Conservation (phyloP, 2,888 invertebrate genomes). For the Melitaea athalia region DNA sequence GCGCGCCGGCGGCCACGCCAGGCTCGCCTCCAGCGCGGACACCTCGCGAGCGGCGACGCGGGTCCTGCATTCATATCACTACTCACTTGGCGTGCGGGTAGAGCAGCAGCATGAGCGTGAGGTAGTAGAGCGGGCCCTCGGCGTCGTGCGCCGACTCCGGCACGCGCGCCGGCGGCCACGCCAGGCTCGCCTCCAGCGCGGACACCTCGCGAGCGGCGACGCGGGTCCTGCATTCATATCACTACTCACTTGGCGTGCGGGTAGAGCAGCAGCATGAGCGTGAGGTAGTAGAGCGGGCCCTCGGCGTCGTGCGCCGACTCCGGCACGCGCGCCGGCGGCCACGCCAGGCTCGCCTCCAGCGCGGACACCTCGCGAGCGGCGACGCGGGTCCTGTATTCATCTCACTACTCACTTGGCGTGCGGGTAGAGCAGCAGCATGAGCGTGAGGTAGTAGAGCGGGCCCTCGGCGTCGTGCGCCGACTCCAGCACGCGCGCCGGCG, state of each 20-base stretch:
- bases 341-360: conserved; percentile 87
- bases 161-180: conserved; percentile 84
- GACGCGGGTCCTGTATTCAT: conserved; percentile 84
- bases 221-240: conserved; percentile 80
- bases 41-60: conserved; percentile 90
- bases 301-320: conserved; percentile 95
- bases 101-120: conserved; percentile 90
- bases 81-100: conserved; percentile 84
- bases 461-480: conserved; percentile 95
- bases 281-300: conserved; percentile 94
- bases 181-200: conserved; percentile 87
- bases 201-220: conserved; percentile 90
- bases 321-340: conserved; percentile 84
- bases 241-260: conserved; percentile 81
- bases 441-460: conserved; percentile 92
- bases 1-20: conserved; percentile 84
- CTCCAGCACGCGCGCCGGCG: conserved; percentile 87
- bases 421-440: conserved; percentile 90
- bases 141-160: conserved; percentile 93
- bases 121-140: conserved; percentile 95
- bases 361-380: conserved; percentile 90
- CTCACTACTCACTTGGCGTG: conserved; percentile 72
- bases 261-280: conserved; percentile 90
- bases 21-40: conserved; percentile 87
- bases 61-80: conserved; percentile 71